Percentiles rank a stretch among this genome's conserved stretches.
Conservation (phyloP, 2,888 invertebrate species). For the Drosophila macrospina region DNA sequence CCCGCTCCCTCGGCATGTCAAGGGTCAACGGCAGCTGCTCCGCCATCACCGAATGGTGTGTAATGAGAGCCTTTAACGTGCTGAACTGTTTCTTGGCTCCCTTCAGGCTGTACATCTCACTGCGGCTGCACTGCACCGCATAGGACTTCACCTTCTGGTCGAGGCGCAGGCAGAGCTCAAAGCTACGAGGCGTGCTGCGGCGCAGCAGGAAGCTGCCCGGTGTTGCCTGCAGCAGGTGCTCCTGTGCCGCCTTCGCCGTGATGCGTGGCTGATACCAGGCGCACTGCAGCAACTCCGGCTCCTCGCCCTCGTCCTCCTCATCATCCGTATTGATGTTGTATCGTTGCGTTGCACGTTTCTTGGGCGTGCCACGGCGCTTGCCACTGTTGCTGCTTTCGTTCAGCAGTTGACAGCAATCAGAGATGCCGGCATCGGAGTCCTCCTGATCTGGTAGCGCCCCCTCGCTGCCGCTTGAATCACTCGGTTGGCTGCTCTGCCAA, state of each 20-base stretch:
- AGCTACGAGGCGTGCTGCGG: constrained; percentile 74
- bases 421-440: constrained; percentile 78
- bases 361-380: constrained; percentile 53
- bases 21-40: constrained; percentile 97
- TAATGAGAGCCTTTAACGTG: constrained; percentile 95
- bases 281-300: constrained; percentile 67
- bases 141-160: constrained; percentile 78
- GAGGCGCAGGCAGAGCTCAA: constrained; percentile 74
- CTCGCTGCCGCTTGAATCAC: constrained; percentile 67
- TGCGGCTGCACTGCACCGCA: constrained; percentile 66
- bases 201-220: constrained; percentile 79
- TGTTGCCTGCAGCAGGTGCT: constrained; percentile 63
- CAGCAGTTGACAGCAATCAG: constrained; percentile 81
- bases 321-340: constrained; percentile 59
- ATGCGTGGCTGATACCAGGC: constrained; percentile 82
- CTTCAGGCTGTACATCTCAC: constrained; percentile 86
- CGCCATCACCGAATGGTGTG: constrained; percentile 98
- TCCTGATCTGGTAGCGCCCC: constrained; percentile 32
- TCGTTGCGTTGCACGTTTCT: constrained; percentile 42
- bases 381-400: constrained; percentile 53
- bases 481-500: constrained; percentile 74
- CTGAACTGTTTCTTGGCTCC: constrained; percentile 98
- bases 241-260: constrained; percentile 72
- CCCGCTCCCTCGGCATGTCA: constrained; percentile 88
- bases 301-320: constrained; percentile 66